A percentile compares a stretch with the other conserved stretches of the same genome.
These are phyloP conservation scores for Eurypyga helias DNA, from an alignment of 2,113 vertebrate genomes.

Conservation along the genomic window DNA sequence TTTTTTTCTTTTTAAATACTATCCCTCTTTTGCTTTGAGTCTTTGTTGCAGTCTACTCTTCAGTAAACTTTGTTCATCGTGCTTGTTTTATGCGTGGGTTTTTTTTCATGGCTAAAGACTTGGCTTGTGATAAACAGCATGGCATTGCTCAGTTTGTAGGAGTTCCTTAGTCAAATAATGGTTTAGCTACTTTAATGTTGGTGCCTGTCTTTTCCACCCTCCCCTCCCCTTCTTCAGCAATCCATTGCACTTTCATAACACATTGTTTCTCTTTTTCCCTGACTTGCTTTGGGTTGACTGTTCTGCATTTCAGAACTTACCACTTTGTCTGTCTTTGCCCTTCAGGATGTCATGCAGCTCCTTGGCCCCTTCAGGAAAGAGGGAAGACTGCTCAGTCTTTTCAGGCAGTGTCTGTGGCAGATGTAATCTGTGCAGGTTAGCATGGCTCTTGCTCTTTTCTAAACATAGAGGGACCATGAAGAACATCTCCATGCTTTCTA, in stretches of 20 bases:
- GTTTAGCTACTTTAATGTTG: neutral
- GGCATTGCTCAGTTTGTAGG: neutral
- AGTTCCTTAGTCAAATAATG: neutral
- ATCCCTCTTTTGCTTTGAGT: neutral
- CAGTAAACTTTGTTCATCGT: neutral
- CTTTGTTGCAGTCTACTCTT: neutral
- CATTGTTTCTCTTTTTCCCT: neutral
- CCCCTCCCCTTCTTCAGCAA: neutral
- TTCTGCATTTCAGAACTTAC: neutral
- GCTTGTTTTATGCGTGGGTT: neutral
- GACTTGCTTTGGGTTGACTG: neutral
- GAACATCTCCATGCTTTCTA: neutral
- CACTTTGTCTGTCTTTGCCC: neutral
- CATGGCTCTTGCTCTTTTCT: neutral
- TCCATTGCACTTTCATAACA: neutral
- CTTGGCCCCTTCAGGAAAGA: neutral
- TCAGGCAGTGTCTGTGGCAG: neutral
- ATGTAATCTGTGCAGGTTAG: neutral
- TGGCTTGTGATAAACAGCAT: neutral
- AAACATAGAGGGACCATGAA: neutral
- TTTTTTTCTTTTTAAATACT: neutral
- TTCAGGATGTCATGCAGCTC: neutral
- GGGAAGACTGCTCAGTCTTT: neutral
- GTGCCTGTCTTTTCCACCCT: neutral
- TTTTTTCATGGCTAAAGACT: neutral